Base-by-base conservation (phyloP, 2,888 invertebrate genomes). In the Mayetiola destructor region DNA sequence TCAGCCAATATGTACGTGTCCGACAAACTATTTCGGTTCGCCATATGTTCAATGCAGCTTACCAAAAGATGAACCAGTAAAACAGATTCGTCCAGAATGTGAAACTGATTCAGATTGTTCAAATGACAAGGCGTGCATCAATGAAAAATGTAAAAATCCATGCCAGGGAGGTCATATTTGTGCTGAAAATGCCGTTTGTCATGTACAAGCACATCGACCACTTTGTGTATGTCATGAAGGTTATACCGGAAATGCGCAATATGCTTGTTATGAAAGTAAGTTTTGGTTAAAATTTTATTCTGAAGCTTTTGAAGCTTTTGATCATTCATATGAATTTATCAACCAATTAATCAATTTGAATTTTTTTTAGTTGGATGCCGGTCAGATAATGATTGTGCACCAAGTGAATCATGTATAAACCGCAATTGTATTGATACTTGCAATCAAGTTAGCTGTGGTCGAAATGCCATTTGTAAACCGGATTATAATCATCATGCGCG, bases 341-440 rank as follows among this genome's bases (percentile, higher is more conserved):
- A 14, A 20, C 29, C 18, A 20, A 20, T 30, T 8, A 35, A 56
- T 30, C 30, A 10, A 40, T 29, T 18, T 57, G 60, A 62, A 59
- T 60, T 39, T 20, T 60, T 74, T 75, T 54, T 69, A 82, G 84
- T 88, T 63, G 89, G 92, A 64, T 93, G 93, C 66, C 81, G 87
- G 63, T 81, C 83, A 54, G 88, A 92, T 67, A 82, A 82, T 56
- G 90, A 91, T 62, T 93, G 93, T 68, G 81, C 88, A 5, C 76
- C 85, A 56, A 82, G 80, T 48, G 84, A 89, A 70, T 84, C 87
- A 23, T 92, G 92, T 66, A 79, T 90, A 62, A 84, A 88, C 65
- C 80, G 82, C 59, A 80, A 86, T 65, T 92, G 92, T 67, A 74
- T 82, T 12, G 83, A 89, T 68, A 84, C 88, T 2, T 92, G 91